phyloP scores from a whole-genome alignment of 2,797 vertebrate genomes.

The Dendrocincla fuliginosa region DNA sequence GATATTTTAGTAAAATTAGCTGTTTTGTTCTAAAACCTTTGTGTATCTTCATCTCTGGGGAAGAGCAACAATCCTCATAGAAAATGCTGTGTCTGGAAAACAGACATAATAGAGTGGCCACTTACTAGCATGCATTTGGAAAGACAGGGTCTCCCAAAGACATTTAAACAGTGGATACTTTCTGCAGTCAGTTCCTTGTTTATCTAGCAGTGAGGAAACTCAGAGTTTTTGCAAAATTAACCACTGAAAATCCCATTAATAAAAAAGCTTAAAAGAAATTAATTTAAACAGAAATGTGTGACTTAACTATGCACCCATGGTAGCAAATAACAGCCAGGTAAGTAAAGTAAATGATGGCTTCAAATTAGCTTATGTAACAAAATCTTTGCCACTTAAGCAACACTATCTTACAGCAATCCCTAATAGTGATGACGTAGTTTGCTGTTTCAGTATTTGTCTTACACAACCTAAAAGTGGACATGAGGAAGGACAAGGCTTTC shows the following conservation, averaged over 20 bases:
- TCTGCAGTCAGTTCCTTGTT: slow-evolving; percentile 44
- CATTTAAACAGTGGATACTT: neutral
- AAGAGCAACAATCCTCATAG: neutral
- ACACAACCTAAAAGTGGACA: neutral
- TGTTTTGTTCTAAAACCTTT: neutral
- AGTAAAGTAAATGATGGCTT: neutral
- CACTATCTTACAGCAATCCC: neutral
- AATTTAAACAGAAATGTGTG: neutral
- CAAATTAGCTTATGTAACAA: neutral
- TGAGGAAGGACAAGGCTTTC: neutral
- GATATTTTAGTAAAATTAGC: neutral
- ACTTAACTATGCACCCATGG: neutral
- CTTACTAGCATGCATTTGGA: neutral
- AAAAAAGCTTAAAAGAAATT: slow-evolving; percentile 23
- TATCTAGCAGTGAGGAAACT: slow-evolving; percentile 30
- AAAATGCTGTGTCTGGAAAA: neutral
- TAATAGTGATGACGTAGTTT: neutral
- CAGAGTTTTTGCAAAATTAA: slow-evolving; percentile 45
- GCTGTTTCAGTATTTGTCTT: neutral
- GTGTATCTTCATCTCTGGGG: neutral
- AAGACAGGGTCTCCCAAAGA: neutral
- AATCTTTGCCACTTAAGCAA: neutral
- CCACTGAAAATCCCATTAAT: slow-evolving; percentile 37
- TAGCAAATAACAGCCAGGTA: neutral
- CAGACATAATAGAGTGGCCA: neutral